phyloP scores from a whole-genome alignment of 92 coral and sea anemone genomes.

The Epizoanthus stellaris region DNA sequence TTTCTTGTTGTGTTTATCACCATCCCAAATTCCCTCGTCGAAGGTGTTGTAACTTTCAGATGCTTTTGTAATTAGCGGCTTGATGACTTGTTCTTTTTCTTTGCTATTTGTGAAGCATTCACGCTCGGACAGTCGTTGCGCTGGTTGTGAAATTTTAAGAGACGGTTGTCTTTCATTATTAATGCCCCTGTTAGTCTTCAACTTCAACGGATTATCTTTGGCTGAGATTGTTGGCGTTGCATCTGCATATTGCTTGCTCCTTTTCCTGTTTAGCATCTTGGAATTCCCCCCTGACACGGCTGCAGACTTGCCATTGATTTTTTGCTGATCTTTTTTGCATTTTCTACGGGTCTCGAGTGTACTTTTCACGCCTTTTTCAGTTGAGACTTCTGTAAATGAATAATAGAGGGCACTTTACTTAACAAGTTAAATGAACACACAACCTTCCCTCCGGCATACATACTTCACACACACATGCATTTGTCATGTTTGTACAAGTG shows the following conservation, averaged over 20 bases:
- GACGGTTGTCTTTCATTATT: constrained; percentile 94
- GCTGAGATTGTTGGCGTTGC: constrained; percentile 62
- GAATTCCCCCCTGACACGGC: neutral
- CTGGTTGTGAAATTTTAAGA: constrained; percentile 38
- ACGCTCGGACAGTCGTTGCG: constrained; percentile 35
- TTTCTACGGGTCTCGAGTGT: constrained; percentile 7
- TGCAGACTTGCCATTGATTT: constrained; percentile 28
- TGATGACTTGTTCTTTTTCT: constrained; percentile 30
- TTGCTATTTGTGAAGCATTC: constrained; percentile 36
- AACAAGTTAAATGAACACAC: constrained; percentile 90
- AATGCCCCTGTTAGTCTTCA: constrained; percentile 73
- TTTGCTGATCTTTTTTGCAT: neutral
- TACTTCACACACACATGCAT: neutral
- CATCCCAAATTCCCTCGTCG: neutral
- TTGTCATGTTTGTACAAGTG: constrained; percentile 67
- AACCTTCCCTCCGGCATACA: constrained; percentile 55
- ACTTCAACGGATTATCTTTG: constrained; percentile 68
- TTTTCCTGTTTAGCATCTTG: constrained; percentile 50
- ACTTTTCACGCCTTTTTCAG: constrained; percentile 53
- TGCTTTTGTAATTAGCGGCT: neutral
- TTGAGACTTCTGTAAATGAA: constrained; percentile 67
- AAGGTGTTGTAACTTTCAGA: neutral
- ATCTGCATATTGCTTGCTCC: constrained; percentile 69
- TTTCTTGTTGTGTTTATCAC: neutral
- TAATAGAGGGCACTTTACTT: constrained; percentile 67